These are phyloP conservation scores for Acanthoscelides obtectus DNA, from an alignment of 2,888 invertebrate genomes.

Conservation along the genomic window DNA sequence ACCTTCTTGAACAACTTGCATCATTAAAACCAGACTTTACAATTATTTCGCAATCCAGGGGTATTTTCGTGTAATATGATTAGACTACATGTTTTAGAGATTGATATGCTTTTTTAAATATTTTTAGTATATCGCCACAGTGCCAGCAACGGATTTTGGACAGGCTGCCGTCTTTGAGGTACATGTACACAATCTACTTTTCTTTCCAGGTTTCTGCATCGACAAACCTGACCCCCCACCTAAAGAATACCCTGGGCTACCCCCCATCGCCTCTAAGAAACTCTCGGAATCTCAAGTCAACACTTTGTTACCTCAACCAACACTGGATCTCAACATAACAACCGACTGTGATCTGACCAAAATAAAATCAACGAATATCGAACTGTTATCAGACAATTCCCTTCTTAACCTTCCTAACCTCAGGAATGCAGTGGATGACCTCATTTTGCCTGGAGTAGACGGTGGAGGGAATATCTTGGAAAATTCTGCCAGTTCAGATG, in stretches of 20 bases:
- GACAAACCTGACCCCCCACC: not conserved
- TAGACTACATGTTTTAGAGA: too few species aligned
- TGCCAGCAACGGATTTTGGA: too few species aligned
- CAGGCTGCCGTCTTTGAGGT: too few species aligned
- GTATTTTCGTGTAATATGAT: too few species aligned
- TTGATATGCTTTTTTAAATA: too few species aligned
- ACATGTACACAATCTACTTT: too few species aligned
- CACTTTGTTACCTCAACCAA: not conserved
- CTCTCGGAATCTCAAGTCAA: not conserved
- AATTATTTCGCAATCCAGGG: too few species aligned
- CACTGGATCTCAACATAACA: not conserved
- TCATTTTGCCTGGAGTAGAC: constrained; percentile 38
- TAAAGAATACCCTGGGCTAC: not conserved
- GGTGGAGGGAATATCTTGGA: constrained; percentile 38
- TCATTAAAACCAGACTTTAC: too few species aligned
- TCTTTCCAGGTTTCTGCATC: not conserved
- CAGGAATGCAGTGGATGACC: constrained; percentile 35
- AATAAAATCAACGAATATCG: not conserved
- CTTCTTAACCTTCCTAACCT: constrained; percentile 31
- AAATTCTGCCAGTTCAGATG: constrained; percentile 42
- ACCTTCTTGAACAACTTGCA: too few species aligned
- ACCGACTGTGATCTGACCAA: not conserved
- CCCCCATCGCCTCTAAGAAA: not conserved
- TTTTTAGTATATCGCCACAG: too few species aligned
- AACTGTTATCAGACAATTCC: constrained; percentile 34